Conservation (phyloP, 2,888 invertebrate genomes). For the Eudemis profundana region DNA sequence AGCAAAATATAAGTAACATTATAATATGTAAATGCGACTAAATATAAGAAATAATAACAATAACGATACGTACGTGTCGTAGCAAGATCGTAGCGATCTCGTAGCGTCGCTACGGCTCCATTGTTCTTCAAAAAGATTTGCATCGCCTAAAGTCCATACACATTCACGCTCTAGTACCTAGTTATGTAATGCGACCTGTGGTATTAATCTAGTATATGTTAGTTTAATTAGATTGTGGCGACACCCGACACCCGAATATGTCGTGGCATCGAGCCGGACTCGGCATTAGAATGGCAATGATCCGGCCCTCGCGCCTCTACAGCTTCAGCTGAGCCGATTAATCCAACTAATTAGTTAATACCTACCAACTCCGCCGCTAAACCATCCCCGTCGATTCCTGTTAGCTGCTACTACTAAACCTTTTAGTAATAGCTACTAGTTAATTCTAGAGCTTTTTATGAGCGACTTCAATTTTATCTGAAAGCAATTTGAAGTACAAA, state of each 20-base stretch:
- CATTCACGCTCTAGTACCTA: constrained; percentile 6
- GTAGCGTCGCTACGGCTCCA: constrained; percentile 6
- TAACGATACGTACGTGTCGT: too few species aligned
- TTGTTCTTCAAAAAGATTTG: not conserved
- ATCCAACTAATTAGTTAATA: constrained; percentile 46
- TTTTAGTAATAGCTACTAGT: not conserved
- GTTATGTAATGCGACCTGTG: not conserved
- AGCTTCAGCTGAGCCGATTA: constrained; percentile 45
- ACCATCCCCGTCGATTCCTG: not conserved
- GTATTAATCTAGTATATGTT: constrained; percentile 22
- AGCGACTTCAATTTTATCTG: constrained; percentile 27
- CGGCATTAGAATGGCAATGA: constrained; percentile 35
- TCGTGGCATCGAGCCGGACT: constrained; percentile 28
- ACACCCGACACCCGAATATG: constrained; percentile 35
- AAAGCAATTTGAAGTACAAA: constrained; percentile 41
- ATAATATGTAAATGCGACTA: too few species aligned
- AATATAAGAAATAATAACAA: too few species aligned
- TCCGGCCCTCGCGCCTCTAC: constrained; percentile 40
- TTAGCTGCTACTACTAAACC: constrained; percentile 4
- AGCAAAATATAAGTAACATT: too few species aligned
- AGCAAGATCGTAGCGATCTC: constrained; percentile 10
- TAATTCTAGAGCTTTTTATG: constrained; percentile 21
- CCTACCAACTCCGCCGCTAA: not conserved
- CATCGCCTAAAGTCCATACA: not conserved
- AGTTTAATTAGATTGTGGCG: constrained; percentile 36